Evolutionary conservation across 2,113 vertebrate species (phyloP), one percentile per base, ranked within the genome.

Genomic region (Ceratotherium simum): DNA sequence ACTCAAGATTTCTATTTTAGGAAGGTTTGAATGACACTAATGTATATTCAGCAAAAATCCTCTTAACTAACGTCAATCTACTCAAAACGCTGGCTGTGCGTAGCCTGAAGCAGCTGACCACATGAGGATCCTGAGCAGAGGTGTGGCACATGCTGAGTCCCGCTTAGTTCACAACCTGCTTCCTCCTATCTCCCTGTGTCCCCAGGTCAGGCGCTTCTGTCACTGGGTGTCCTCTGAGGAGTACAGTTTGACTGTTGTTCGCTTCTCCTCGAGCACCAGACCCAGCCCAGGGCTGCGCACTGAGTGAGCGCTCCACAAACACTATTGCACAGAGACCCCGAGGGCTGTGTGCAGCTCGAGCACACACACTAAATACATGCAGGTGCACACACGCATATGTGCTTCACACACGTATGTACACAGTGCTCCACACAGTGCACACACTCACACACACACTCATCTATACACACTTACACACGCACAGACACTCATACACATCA

Each of bases 81-180:
- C 33, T 80, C 64, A 17, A 20, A 42, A 8, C 23, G 2, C 58
- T 0, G 10, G 10, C 56, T 17, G 65, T 3, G 29, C 46, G 0
- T 1, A 2, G 11, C 0, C 0, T 0, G 9, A 20, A 33, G 18
- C 14, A 0, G 2, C 14, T 0, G 42, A 31, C 39, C 0, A 3
- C 6, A 0, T 0, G 0, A 3, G 0, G 8, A 3, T 6, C 51
- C 39, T 20, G 14, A 0, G 29, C 14, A 23, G 16, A 29, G 64
- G 33, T 3, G 36, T 64, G 56, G 56, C 18, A 20, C 4, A 6
- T 42, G 16, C 27, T 0, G n/a, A 27, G 16, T n/a, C 31, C 73
- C 1, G 51, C 48, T 7, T 17, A 10, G 1, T 64, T 27, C 18
- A 20, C 42, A 48, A 2, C 10, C 33, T 1, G 33, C 0, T 27